Conservation (phyloP, 2,797 vertebrate genomes). For the Pyrocephalus nanus region DNA sequence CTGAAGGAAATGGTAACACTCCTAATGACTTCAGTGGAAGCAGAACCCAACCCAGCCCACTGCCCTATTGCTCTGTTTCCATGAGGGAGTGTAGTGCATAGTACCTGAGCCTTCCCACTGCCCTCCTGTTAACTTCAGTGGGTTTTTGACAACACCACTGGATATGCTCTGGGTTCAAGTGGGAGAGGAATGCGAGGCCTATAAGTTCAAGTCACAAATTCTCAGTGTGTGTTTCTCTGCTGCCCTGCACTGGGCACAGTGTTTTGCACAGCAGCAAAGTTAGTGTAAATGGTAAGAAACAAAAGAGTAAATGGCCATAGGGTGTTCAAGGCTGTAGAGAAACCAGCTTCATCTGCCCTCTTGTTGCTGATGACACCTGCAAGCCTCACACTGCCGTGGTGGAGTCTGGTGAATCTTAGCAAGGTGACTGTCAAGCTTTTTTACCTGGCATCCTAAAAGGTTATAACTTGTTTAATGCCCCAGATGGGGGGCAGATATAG, state of each 20-base stretch:
- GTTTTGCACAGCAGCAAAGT: neutral
- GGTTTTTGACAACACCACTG: neutral
- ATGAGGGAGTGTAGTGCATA: neutral
- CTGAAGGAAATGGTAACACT: neutral
- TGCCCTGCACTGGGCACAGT: neutral
- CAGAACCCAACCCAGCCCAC: neutral
- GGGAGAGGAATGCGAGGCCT: neutral
- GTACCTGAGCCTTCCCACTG: neutral
- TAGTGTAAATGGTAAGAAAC: neutral
- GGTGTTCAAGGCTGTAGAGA: neutral
- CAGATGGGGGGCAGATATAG: neutral
- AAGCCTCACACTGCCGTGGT: neutral
- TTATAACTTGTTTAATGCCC: neutral
- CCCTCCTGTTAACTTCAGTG: neutral
- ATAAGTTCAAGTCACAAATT: neutral
- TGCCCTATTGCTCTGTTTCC: neutral
- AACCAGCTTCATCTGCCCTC: neutral
- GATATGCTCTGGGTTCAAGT: neutral
- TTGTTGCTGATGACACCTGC: neutral
- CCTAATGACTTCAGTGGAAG: neutral
- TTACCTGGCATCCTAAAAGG: neutral
- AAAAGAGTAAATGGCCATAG: neutral
- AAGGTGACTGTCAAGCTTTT: neutral
- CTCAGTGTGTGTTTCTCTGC: neutral
- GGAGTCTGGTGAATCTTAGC: neutral